Evolutionary conservation across 2,888 invertebrate species (phyloP), one percentile per base, ranked within the genome.

Genomic region (Odontocolon sp.): DNA sequence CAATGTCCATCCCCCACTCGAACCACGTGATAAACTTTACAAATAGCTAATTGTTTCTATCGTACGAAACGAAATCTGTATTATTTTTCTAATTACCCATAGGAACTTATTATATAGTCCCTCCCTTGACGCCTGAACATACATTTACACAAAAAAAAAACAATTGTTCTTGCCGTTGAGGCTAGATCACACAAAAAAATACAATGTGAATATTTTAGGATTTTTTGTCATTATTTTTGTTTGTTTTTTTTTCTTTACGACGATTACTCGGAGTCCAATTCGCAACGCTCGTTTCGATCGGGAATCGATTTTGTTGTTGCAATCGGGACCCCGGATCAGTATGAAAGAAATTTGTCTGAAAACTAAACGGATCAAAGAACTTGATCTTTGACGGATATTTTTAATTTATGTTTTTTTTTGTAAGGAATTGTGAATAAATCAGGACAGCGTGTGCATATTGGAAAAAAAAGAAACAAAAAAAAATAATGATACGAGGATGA

Each of bases 11-110:
- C 63, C 66, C 36, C 26, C 36, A 68, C 72, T 64, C 56, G 76
- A 72, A 79, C 71, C 75, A 77, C 70, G 77, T 79, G 79, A 75
- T 80, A 74, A 47, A 57, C 47, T 75, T 75, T 71, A 82, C 71
- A 80, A 81, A 86, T 88, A 88, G 88, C 81, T 80, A 88, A 89
- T 88, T 87, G 81, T 88, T 88, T 87, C 85, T 84, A 87, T 84
- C 81, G 78, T 84, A 84, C 66, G 81, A 77, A 83, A 71, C 80
- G 75, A 85, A 85, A 84, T 82, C 80, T 84, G 86, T 89, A 88
- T 89, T 89, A 89, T 90, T 89, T 90, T 89, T 90, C 84, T 88
- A 88, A 87, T 85, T 86, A 86, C 75, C 83, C 85, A 54, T 77
- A 77, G 74, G 54, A 70, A 77, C 61, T 38, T 42, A 69, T 64